Base-by-base conservation (phyloP, 1,140 invertebrate genomes). In the Wasmannia auropunctata region DNA sequence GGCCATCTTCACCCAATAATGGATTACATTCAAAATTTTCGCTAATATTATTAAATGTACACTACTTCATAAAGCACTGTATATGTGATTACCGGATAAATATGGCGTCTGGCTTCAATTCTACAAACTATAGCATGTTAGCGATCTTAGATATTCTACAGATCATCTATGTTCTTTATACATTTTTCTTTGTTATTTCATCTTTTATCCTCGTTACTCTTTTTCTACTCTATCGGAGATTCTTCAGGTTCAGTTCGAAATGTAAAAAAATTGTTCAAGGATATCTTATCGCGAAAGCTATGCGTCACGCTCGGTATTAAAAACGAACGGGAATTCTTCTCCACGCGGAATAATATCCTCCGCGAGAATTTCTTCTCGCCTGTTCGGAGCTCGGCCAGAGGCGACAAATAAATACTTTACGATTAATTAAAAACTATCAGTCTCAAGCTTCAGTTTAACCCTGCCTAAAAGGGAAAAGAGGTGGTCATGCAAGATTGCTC, bases 391-490 rank as follows among this genome's bases (percentile, higher is more conserved):
- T 46, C 37, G 37, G 31, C 60, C 67, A 74, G 7, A n/a, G 37
- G 63, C 86, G 77, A 91, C 60, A 34, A 89, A 89, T 87, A 91
- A 91, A 91, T 91, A 91, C 84, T 89, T 93, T 88, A 91, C 88
- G 91, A 93, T 92, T 92, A 91, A 91, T 91, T 91, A 88, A 92
- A 92, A 91, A 80, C 90, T 92, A 93, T 93, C 93, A 94, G 93
- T 94, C 92, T 93, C 92, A 93, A 85, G 77, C 81, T 74, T 89
- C 84, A 70, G 37, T 90, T 94, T 92, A 88, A 94, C 93, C 93
- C 93, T 94, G 93, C 91, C 88, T 93, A 77, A 94, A 94, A 93
- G 92, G 92, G 92, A 92, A 87, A 88, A 56, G 90, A 92, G 93
- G 86, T 93, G 92, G 92, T 93, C 92, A 93, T 93, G 92, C 89